Percentiles rank a stretch among this genome's conserved stretches.
These are phyloP conservation scores for Sebastes minor DNA, from an alignment of 2,797 vertebrate genomes.

Conservation along the genomic window DNA sequence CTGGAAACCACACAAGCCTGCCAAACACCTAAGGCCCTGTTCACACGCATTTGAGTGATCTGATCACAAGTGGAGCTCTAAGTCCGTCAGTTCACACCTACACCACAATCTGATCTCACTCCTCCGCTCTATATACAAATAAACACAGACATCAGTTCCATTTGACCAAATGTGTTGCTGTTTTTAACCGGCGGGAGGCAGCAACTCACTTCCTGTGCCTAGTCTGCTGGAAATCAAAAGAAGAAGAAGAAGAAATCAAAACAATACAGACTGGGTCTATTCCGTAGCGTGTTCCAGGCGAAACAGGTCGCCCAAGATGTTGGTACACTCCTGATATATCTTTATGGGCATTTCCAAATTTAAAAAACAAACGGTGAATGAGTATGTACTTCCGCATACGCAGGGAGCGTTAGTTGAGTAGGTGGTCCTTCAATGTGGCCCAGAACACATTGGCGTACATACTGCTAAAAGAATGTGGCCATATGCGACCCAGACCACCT, in stretches of 20 bases:
- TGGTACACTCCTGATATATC: background rate
- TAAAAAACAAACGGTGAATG: too few species aligned
- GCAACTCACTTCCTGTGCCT: too few species aligned
- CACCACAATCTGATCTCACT: too few species aligned
- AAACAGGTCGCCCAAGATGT: background rate
- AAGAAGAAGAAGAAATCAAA: background rate
- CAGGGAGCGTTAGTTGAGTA: background rate
- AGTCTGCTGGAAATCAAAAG: background rate
- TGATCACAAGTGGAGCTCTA: background rate
- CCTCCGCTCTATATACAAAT: too few species aligned
- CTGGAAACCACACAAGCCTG: background rate
- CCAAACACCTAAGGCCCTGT: background rate
- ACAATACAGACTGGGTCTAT: background rate
- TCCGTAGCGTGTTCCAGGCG: background rate
- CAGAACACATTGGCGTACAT: background rate
- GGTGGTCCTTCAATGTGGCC: background rate
- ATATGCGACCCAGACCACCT: background rate
- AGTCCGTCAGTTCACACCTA: background rate
- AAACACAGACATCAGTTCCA: too few species aligned
- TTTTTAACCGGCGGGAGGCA: too few species aligned
- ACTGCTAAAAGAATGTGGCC: background rate
- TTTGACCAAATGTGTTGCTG: too few species aligned
- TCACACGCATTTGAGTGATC: background rate
- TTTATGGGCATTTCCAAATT: background rate
- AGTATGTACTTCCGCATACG: background rate